These are phyloP conservation scores for Pachypanchax playfairii DNA, from an alignment of 2,113 vertebrate species.

Conservation along the genomic window DNA sequence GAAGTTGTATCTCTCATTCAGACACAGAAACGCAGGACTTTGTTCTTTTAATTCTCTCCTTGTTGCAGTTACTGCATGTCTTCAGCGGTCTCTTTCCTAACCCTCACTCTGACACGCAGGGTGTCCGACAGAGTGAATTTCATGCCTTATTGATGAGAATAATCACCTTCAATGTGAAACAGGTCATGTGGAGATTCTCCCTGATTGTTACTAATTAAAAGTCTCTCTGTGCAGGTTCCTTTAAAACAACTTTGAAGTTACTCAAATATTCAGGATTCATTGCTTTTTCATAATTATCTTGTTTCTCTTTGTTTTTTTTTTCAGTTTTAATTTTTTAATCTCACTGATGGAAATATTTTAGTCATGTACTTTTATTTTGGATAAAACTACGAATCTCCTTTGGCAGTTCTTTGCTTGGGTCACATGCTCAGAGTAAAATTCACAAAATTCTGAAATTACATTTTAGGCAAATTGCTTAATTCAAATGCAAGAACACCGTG, in stretches of 20 bases:
- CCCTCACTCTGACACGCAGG: constrained; percentile 1
- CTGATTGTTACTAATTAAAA: constrained; percentile 51
- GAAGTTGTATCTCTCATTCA: background rate
- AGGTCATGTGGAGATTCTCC: constrained; percentile 21
- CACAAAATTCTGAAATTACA: too few relatives aligned
- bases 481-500: too few relatives aligned
- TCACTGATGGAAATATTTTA: too few relatives aligned
- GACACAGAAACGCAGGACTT: background rate
- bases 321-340: background rate
- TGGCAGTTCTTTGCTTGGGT: too few relatives aligned
- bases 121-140: constrained; percentile 41
- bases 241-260: constrained; percentile 17
- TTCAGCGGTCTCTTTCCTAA: constrained; percentile 31
- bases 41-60: background rate
- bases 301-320: too few relatives aligned
- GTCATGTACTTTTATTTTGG: too few relatives aligned
- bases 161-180: constrained; percentile 28
- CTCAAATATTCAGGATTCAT: constrained; percentile 30
- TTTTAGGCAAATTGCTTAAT: too few relatives aligned
- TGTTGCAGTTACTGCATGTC: background rate
- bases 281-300: constrained; percentile 13
- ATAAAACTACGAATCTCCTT: too few relatives aligned
- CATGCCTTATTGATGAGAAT: constrained; percentile 44
- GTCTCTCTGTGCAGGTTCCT: constrained; percentile 29
- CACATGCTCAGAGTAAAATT: too few relatives aligned